phyloP scores from a whole-genome alignment of 2,113 vertebrate genomes.

The Chaenogobius annularis region DNA sequence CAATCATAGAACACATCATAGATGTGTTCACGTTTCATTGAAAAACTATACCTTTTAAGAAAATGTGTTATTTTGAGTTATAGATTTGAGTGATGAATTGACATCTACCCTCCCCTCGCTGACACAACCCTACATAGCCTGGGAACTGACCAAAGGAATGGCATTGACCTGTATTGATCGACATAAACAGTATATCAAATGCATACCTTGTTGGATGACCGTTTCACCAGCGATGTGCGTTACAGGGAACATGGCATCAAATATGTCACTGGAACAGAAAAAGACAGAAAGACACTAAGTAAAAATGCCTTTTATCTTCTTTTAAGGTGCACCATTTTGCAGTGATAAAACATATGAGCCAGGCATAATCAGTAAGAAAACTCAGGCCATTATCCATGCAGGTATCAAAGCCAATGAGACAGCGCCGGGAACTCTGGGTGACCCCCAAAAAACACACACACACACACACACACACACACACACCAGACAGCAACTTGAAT shows the following conservation, averaged over 20 bases:
- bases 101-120: too few species aligned
- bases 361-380: constrained; percentile 21
- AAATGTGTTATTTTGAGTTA: not conserved
- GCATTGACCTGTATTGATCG: not conserved
- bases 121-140: too few species aligned
- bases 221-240: constrained; percentile 96
- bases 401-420: constrained; percentile 19
- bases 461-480: constrained; percentile 8
- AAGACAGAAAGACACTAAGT: not conserved
- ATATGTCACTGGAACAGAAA: constrained; percentile 88
- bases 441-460: constrained; percentile 31
- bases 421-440: constrained; percentile 42
- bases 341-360: not conserved
- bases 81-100: too few species aligned
- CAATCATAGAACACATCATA: not conserved
- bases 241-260: constrained; percentile 97
- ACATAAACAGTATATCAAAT: not conserved
- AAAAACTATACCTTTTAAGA: not conserved
- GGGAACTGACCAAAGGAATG: too few species aligned
- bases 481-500: constrained; percentile 10
- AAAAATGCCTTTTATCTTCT: not conserved
- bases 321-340: not conserved
- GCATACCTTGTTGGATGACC: constrained; percentile 93
- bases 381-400: constrained; percentile 25
- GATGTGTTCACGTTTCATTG: not conserved